Evolutionary conservation across 2,888 invertebrate species (phyloP), one percentile per base, ranked within the genome.

Genomic region (Drosophila koepferae): DNA sequence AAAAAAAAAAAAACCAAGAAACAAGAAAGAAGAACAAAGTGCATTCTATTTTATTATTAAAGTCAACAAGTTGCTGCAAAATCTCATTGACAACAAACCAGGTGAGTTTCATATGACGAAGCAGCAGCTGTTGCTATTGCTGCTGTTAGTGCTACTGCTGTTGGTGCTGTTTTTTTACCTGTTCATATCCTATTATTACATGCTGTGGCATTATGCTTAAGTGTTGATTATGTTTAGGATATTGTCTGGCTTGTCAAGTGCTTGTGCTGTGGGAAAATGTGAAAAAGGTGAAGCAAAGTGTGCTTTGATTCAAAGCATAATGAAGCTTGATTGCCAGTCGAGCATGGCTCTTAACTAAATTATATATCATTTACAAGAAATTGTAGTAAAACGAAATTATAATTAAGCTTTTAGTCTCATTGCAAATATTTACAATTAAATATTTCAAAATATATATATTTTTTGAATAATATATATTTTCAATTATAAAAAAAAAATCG

Each of bases 11-110:
- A 2, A 10, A 28, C 5, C 28, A 28, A 28, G 28, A 28, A 28
- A 28, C 6, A 28, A 28, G 28, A 28, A 28, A 28, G 28, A 28
- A 5, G 9, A 18, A 34, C 1, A 51, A 51, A 51, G 83, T 89
- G 87, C 72, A 82, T 72, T 89, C 84, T 44, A 31, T 55, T 55
- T 41, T 28, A 41, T 85, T 66, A 86, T 86, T 89, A 89, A 86
- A 85, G 88, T 86, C 88, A 86, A 86, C 90, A 89, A 86, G 85
- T 89, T 86, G 90, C 80, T 66, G 87, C 80, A 51, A 53, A 67
- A 53, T 65, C 72, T 69, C 64, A 72, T 64, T 71, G 69, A 72
- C 69, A 28, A 63, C 63, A 68, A 34, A 77, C 54, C 85, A 89
- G 85, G 85, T 86, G 65, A 86, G 85, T 86, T 66, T 73, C 54